phyloP scores from a whole-genome alignment of 2,797 vertebrate species.

The Enteromius fasciolatus region DNA sequence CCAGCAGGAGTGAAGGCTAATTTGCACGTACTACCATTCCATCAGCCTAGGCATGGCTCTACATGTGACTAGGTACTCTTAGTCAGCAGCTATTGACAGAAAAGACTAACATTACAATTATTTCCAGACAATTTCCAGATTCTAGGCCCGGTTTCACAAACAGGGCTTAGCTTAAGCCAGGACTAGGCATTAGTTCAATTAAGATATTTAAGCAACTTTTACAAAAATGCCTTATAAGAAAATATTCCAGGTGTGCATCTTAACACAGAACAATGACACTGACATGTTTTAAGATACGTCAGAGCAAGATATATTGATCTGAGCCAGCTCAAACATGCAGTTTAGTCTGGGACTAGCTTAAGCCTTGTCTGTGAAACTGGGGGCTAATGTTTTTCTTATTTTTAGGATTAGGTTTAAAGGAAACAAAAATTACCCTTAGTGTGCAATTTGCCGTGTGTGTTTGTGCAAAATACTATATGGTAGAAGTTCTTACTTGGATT shows the following conservation, averaged over 20 bases:
- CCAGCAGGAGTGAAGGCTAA: conserved; percentile 63
- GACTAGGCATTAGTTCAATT: no score
- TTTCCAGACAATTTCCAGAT: neutral
- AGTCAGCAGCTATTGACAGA: conserved; percentile 63
- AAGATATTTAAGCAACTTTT: no score
- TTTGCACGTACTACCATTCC: conserved; percentile 70
- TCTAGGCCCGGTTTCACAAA: no score
- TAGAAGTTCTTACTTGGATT: conserved; percentile 75
- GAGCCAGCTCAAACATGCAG: no score
- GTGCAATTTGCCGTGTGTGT: neutral
- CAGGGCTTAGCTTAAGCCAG: no score
- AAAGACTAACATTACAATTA: conserved; percentile 30
- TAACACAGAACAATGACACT: no score
- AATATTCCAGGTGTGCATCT: no score
- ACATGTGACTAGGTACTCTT: conserved; percentile 53
- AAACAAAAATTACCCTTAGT: neutral
- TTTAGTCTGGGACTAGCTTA: no score
- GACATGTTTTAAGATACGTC: no score
- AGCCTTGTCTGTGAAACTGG: no score
- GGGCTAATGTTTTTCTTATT: neutral
- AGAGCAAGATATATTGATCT: no score
- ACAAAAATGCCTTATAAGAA: no score
- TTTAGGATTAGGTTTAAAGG: neutral
- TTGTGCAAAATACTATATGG: neutral
- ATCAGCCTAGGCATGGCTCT: conserved; percentile 41